These are phyloP conservation scores for Drosophila kurseongensis DNA, from an alignment of 1,140 invertebrate genomes.

Conservation along the genomic window DNA sequence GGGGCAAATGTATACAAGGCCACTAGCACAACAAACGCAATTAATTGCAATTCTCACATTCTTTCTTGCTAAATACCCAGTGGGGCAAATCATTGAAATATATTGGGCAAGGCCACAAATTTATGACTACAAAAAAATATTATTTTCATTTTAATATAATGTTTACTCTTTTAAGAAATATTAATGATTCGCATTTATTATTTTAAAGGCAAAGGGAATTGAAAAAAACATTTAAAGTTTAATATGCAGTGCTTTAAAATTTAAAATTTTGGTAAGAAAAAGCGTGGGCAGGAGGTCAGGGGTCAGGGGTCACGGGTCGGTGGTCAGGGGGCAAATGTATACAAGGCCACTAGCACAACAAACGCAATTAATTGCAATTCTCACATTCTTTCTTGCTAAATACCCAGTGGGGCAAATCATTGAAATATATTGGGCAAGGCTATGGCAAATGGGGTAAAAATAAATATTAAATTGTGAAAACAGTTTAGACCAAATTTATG, in stretches of 20 bases:
- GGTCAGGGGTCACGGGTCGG: neutral
- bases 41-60: constrained; percentile 68
- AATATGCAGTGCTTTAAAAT: too few relatives aligned
- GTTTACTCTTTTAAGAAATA: too few relatives aligned
- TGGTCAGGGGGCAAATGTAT: constrained; percentile 2
- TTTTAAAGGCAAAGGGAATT: too few relatives aligned
- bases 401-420: neutral
- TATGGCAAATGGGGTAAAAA: too few relatives aligned
- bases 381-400: constrained; percentile 29
- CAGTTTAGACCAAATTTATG: neutral
- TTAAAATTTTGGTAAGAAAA: too few relatives aligned
- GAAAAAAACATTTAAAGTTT: too few relatives aligned
- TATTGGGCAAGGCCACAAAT: too few relatives aligned
- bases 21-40: constrained; percentile 72
- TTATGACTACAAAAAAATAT: too few relatives aligned
- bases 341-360: constrained; percentile 55
- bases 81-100: neutral
- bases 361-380: constrained; percentile 78
- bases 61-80: constrained; percentile 17
- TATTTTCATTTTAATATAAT: too few relatives aligned
- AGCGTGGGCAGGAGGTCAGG: constrained; percentile 1
- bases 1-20: constrained; percentile 15
- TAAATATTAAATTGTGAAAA: neutral
- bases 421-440: neutral
- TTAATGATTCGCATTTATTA: too few relatives aligned